These are phyloP conservation scores for Bhutanitis thaidina DNA, from an alignment of 2,888 invertebrate species.

Conservation along the genomic window DNA sequence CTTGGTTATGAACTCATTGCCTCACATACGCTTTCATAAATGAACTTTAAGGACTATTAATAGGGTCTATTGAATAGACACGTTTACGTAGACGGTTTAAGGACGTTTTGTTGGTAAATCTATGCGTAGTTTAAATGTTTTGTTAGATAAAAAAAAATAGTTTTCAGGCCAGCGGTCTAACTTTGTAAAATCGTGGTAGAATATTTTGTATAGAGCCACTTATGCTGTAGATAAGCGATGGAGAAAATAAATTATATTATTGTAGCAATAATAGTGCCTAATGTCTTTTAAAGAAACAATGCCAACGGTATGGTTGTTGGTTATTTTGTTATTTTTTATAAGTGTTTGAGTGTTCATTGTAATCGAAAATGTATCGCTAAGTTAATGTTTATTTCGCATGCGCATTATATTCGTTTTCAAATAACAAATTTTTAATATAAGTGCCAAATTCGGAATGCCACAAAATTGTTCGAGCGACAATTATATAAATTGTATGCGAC, in stretches of 20 bases:
- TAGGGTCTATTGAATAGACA: conserved; percentile 30
- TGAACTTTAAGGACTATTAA: conserved; percentile 3
- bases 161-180: conserved; percentile 59
- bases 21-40: background rate
- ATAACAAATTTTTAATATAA: conserved; percentile 37
- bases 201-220: conserved; percentile 73
- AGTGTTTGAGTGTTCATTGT: conserved; percentile 68
- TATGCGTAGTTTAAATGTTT: conserved; percentile 68
- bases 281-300: conserved; percentile 68
- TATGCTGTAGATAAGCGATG: conserved; percentile 72
- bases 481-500: conserved; percentile 31
- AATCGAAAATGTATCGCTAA: conserved; percentile 29
- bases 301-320: conserved; percentile 46
- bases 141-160: conserved; percentile 61
- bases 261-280: conserved; percentile 79
- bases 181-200: conserved; percentile 71
- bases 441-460: conserved; percentile 67
- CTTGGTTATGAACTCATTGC: conserved; percentile 67
- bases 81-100: conserved; percentile 29
- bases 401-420: conserved; percentile 35
- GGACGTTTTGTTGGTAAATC: conserved; percentile 52
- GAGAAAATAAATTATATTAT: conserved; percentile 67
- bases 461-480: conserved; percentile 46
- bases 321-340: conserved; percentile 69
- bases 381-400: conserved; percentile 42